Percentiles rank a stretch among this genome's conserved stretches.
phyloP scores from a whole-genome alignment of 2,888 invertebrate genomes.

The Buathra laborator region DNA sequence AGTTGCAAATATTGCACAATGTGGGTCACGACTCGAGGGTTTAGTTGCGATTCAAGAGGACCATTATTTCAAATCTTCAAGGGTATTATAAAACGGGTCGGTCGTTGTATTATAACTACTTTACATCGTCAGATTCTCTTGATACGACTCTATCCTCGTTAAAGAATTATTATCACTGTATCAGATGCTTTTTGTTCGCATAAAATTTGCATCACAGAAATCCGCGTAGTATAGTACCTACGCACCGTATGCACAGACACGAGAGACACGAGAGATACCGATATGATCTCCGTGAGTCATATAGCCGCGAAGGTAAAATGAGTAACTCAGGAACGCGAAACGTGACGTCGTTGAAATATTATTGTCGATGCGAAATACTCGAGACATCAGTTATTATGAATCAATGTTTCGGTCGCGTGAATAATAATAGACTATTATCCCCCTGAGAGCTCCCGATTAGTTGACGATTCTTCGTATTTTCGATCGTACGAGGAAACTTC shows the following conservation, averaged over 20 bases:
- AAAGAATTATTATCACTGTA: slow-evolving; percentile 8
- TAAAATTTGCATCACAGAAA: not conserved
- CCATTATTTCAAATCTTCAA: slow-evolving; percentile 57
- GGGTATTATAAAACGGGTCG: slow-evolving; percentile 48
- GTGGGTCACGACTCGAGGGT: slow-evolving; percentile 27
- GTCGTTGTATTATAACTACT: not conserved
- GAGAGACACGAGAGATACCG: not conserved
- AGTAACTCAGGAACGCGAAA: slow-evolving; percentile 21
- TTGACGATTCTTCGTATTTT: not conserved
- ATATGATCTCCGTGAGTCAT: slow-evolving; percentile 14
- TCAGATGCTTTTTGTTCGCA: not conserved
- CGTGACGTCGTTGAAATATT: slow-evolving; percentile 30
- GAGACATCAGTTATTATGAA: slow-evolving; percentile 1
- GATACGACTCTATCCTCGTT: not conserved
- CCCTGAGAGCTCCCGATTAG: not conserved
- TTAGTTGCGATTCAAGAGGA: slow-evolving; percentile 46
- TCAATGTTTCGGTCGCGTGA: not conserved
- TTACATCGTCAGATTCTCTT: not conserved
- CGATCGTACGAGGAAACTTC: not conserved
- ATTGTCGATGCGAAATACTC: slow-evolving; percentile 26
- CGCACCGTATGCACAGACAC: not conserved
- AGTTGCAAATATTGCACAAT: slow-evolving; percentile 42
- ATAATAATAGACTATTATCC: slow-evolving; percentile 10
- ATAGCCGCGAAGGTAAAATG: not conserved
- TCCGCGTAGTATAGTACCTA: not conserved